phyloP scores from a whole-genome alignment of 2,113 vertebrate species.

The Stigmatopora nigra region DNA sequence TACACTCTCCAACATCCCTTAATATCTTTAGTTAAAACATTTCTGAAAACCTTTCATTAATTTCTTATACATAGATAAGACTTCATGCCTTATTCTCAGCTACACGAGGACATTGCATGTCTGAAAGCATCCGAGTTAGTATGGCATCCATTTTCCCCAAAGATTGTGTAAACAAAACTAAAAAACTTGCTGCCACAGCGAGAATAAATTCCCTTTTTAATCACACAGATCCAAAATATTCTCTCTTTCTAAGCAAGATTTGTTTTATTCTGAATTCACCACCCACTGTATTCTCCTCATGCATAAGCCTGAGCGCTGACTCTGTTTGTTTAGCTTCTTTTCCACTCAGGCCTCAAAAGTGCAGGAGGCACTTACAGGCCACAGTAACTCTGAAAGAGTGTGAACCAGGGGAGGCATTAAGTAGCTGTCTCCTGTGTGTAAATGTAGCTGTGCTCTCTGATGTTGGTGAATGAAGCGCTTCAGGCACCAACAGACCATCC shows the following conservation, averaged over 20 bases:
- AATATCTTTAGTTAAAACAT: too few species aligned
- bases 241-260: constrained; percentile 3
- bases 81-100: too few species aligned
- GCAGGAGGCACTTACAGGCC: constrained; percentile 62
- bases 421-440: constrained; percentile 25
- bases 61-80: too few species aligned
- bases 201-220: constrained; percentile 10
- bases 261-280: background rate
- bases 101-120: too few species aligned
- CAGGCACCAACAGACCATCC: constrained; percentile 45
- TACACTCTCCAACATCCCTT: too few species aligned
- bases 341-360: constrained; percentile 60
- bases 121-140: too few species aligned
- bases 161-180: too few species aligned
- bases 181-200: background rate
- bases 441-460: constrained; percentile 18
- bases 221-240: constrained; percentile 11
- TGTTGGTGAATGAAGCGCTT: constrained; percentile 41
- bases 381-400: constrained; percentile 35
- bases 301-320: constrained; percentile 37
- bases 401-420: constrained; percentile 26
- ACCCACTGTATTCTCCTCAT: constrained; percentile 27
- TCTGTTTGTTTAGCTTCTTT: constrained; percentile 67
- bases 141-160: too few species aligned
- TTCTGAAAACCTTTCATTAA: too few species aligned